Conservation (phyloP, 2,797 vertebrate species). For the Zenarchopterus dispar region DNA sequence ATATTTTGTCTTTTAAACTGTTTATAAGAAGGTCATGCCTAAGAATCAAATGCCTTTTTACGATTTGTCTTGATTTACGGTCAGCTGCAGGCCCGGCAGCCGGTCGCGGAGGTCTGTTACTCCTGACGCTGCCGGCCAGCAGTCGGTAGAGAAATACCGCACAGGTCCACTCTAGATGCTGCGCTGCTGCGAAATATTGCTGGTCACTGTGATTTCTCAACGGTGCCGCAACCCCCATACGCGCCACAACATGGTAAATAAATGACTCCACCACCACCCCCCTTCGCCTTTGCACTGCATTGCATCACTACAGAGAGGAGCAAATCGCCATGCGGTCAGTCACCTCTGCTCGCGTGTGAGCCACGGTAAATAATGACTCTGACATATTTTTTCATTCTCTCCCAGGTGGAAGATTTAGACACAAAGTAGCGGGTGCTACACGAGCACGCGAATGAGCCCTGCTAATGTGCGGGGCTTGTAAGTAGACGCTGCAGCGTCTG, state of each 20-base stretch:
- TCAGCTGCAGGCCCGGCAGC: constrained; percentile 68
- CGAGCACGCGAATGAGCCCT: constrained; percentile 29
- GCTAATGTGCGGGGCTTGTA: constrained; percentile 19
- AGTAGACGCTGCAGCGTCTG: constrained; percentile 35
- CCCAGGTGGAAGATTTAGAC: constrained; percentile 75
- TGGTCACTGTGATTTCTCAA: constrained; percentile 70
- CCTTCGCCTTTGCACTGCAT: constrained; percentile 28
- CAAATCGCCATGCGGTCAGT: constrained; percentile 66
- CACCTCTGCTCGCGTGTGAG: constrained; percentile 63
- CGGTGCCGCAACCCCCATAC: constrained; percentile 1
- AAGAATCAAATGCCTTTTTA: background rate
- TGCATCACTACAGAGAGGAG: constrained; percentile 73
- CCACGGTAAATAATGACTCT: constrained; percentile 62
- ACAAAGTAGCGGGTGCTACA: constrained; percentile 48
- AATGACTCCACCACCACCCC: constrained; percentile 59
- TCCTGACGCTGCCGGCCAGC: constrained; percentile 75
- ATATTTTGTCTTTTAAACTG: background rate
- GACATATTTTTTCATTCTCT: constrained; percentile 76
- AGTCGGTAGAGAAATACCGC: constrained; percentile 84
- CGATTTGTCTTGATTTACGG: constrained; percentile 58
- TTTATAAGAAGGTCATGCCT: background rate
- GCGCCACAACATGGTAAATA: constrained; percentile 62
- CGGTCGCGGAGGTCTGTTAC: constrained; percentile 80
- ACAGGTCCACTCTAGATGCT: constrained; percentile 78
- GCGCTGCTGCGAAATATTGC: constrained; percentile 80